These are phyloP conservation scores for Beaufortia kweichowensis DNA, from an alignment of 2,113 vertebrate genomes.

Conservation along the genomic window DNA sequence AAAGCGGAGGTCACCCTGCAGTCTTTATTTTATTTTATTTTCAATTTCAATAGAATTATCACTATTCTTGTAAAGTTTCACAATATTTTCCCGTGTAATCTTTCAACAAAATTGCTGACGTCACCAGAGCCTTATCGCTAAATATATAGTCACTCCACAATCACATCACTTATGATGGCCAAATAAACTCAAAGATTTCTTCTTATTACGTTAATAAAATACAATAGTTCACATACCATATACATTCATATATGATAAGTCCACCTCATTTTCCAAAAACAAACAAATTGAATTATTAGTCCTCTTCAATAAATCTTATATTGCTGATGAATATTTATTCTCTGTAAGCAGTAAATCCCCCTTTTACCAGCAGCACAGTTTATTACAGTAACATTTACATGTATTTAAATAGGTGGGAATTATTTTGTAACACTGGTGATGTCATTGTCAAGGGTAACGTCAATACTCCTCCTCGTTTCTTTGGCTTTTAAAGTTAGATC, in stretches of 20 bases:
- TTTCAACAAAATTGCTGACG: too few relatives aligned
- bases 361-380: background rate
- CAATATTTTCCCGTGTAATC: too few relatives aligned
- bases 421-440: background rate
- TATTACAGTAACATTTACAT: conserved; percentile 18
- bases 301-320: background rate
- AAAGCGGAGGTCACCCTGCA: background rate
- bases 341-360: conserved; percentile 5
- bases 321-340: background rate
- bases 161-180: too few relatives aligned
- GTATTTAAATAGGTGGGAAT: background rate
- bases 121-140: too few relatives aligned
- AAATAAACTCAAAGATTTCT: too few relatives aligned
- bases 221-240: background rate
- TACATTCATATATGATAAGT: background rate
- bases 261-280: background rate
- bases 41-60: too few relatives aligned
- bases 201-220: background rate
- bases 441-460: conserved; percentile 29
- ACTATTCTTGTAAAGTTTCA: too few relatives aligned
- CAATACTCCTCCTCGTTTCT: conserved; percentile 31
- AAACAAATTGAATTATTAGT: background rate
- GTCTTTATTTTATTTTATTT: too few relatives aligned
- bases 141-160: too few relatives aligned
- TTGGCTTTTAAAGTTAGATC: conserved; percentile 25